phyloP scores from a whole-genome alignment of 2,888 invertebrate species.

The Platypus cylindrus region DNA sequence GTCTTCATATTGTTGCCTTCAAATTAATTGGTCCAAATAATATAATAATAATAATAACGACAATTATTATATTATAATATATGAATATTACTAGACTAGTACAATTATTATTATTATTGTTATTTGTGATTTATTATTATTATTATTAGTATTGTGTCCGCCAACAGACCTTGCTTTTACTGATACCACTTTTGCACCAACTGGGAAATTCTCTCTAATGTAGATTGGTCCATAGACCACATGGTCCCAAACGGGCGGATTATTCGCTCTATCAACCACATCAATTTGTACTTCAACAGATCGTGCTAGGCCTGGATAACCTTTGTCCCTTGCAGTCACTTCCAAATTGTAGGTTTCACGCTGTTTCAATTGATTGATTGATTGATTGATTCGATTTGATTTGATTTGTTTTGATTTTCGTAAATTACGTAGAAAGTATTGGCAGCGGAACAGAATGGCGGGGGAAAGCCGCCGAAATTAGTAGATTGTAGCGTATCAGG shows the following conservation, averaged over 20 bases:
- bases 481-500: no score
- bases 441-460: no score
- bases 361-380: constrained; percentile 41
- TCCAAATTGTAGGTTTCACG: constrained; percentile 96
- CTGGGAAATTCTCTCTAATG: constrained; percentile 95
- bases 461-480: no score
- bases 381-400: no score
- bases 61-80: neutral
- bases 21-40: no score
- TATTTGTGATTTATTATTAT: neutral
- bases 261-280: constrained; percentile 96
- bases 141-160: no score
- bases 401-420: no score
- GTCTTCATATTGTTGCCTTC: no score
- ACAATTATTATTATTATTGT: no score
- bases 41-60: no score
- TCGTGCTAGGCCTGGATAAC: constrained; percentile 87
- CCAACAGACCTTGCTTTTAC: constrained; percentile 96
- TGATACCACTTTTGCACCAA: constrained; percentile 95
- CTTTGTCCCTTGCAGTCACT: constrained; percentile 97
- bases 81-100: neutral
- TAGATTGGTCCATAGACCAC: constrained; percentile 92
- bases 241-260: constrained; percentile 95
- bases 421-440: no score
- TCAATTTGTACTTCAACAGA: constrained; percentile 97